Percentiles rank a stretch among this genome's conserved stretches.
phyloP scores from a whole-genome alignment of 2,797 vertebrate genomes.

The Chiloscyllium punctatum region DNA sequence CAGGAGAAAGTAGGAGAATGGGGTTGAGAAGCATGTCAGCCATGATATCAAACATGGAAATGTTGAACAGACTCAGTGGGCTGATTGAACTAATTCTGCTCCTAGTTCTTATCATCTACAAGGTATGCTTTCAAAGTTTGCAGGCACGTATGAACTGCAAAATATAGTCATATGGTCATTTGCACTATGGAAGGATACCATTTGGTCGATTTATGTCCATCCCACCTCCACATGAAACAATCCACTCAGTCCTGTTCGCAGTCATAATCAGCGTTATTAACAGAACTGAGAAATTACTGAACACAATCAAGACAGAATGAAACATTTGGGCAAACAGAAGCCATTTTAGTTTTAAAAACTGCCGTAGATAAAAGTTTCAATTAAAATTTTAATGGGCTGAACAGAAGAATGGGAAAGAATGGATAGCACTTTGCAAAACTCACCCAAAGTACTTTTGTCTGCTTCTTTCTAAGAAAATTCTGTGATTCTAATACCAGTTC shows the following conservation, averaged over 20 bases:
- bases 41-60: no score
- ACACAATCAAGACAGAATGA: not conserved
- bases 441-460: not conserved
- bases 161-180: not conserved
- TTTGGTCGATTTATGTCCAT: no score
- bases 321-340: not conserved
- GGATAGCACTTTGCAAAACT: not conserved
- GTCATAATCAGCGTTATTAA: no score
- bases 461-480: not conserved
- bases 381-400: not conserved
- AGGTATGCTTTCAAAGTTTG: no score
- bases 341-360: not conserved
- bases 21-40: no score
- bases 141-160: no score
- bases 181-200: no score
- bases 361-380: not conserved
- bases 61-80: no score
- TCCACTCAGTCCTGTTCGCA: no score
- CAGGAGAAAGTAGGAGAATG: not conserved
- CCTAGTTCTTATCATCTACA: no score
- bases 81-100: no score
- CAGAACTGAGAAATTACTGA: not conserved
- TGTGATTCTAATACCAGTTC: not conserved
- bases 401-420: not conserved
- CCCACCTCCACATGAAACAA: no score